Evolutionary conservation across 1,140 invertebrate species (phyloP), one percentile per base, ranked within the genome.

Genomic region (Meloidogyne floridensis): DNA sequence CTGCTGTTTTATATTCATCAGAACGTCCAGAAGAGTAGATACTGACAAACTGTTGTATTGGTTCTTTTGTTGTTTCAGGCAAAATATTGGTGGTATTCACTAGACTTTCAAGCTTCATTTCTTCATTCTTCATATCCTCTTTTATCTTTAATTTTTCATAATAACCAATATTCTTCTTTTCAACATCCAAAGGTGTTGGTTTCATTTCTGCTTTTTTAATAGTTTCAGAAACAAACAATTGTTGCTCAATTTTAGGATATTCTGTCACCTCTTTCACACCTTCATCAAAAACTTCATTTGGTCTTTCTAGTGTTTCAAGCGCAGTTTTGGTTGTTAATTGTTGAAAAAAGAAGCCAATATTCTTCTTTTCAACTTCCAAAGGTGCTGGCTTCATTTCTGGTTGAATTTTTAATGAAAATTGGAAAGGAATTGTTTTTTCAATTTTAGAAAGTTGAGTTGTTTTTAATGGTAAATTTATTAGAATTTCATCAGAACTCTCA

Each of bases 321-420:
- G 32, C 32, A 7, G 15, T 3, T 18, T 8, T 0, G 69, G 18
- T n/a, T 70, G 9, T 42, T 70, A 13, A 20, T 11, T 42, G 3
- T 32, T 54, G 4, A 73, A 5, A 32, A 51, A 9, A 20, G 20
- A 20, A 13, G 20, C 20, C 43, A 51, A 47, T 18, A 72, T 20
- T 13, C 20, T 79, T 72, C 56, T 9, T 72, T 79, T 79, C 65
- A 20, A 51, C 32, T 10, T 72, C 10, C 5, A 65, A 65, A n/a
- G 59, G 59, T 65, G n/a, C n/a, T 65, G 15, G 15, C 7, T n/a
- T 51, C 11, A 65, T n/a, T 6, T 65, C 59, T 4, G 53, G 56
- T 18, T 71, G 10, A 15, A 77, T 20, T 32, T 79, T 72, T 43
- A 47, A 47, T 47, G 4, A 8, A 47, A 47, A 47, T 47, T 47